Evolutionary conservation across 2,888 invertebrate species (phyloP).

Genomic region (Mactromeris polynyma): DNA sequence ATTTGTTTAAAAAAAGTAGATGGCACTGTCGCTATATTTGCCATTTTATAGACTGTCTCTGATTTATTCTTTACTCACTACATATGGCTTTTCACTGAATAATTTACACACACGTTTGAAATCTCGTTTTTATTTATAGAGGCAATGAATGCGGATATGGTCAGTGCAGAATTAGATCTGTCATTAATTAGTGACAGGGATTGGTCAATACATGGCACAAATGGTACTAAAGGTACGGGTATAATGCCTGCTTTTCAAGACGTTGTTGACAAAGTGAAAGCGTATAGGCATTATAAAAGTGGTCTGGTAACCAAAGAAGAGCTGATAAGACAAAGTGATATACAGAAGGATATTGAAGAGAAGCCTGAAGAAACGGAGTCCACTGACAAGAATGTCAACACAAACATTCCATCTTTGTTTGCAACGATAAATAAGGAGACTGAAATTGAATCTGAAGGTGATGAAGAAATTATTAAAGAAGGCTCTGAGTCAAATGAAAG

Average conservation of each 20-base stretch:
- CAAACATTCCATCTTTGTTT: conserved; percentile 53
- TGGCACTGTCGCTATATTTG: too few species aligned
- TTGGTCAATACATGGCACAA: conserved; percentile 52
- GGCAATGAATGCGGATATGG: conserved; percentile 44
- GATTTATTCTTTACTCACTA: too few species aligned
- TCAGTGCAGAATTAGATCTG: conserved; percentile 51
- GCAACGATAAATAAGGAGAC: conserved; percentile 40
- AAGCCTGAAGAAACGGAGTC: conserved; percentile 42
- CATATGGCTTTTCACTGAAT: too few species aligned
- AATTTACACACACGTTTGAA: too few species aligned
- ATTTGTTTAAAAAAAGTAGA: too few species aligned
- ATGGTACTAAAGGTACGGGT: conserved; percentile 40
- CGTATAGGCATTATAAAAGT: conserved; percentile 56
- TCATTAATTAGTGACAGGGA: conserved; percentile 48
- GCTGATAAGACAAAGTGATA: conserved; percentile 15
- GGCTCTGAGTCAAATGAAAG: neutral
- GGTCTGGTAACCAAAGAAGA: conserved; percentile 30
- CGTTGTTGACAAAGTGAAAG: conserved; percentile 59
- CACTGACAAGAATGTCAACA: conserved; percentile 23
- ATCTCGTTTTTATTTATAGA: too few species aligned
- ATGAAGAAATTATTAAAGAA: neutral
- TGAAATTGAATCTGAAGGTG: neutral
- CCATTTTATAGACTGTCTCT: too few species aligned
- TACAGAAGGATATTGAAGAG: neutral
- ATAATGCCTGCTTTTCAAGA: conserved; percentile 53